Percentiles rank a stretch among this genome's conserved stretches.
These are phyloP conservation scores for Colaptes auratus DNA, from an alignment of 2,113 vertebrate genomes.

Conservation along the genomic window DNA sequence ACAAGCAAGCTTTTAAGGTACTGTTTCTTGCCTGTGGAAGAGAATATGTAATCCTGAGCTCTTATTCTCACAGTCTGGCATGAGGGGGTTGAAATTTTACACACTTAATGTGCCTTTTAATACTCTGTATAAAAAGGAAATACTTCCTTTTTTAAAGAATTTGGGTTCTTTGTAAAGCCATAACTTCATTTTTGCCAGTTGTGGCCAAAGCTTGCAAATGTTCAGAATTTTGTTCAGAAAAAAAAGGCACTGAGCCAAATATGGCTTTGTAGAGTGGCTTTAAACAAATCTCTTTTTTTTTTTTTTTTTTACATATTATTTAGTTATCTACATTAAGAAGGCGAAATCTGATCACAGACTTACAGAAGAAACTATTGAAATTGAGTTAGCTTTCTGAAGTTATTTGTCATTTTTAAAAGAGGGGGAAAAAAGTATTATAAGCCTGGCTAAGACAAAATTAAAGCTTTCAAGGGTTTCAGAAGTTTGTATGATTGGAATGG, in stretches of 20 bases:
- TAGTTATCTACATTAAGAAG: neutral
- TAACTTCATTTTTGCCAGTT: neutral
- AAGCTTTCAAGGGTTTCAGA: neutral
- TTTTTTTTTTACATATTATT: neutral
- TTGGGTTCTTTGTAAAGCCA: neutral
- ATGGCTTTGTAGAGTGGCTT: neutral
- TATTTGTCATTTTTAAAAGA: neutral
- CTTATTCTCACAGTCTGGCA: neutral
- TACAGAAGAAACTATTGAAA: neutral
- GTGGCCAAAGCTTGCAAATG: neutral
- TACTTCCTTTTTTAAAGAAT: accelerated
- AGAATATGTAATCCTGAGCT: neutral
- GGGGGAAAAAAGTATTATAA: neutral
- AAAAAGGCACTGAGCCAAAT: neutral
- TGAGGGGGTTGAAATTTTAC: neutral
- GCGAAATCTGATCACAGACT: neutral
- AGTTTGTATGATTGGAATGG: neutral
- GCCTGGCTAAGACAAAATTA: neutral
- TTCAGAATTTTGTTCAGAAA: neutral
- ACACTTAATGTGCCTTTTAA: neutral
- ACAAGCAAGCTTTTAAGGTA: neutral
- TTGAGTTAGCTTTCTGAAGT: neutral
- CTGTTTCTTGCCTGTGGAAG: neutral
- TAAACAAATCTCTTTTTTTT: neutral
- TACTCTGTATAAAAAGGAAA: neutral